Percentiles rank a stretch among this genome's conserved stretches.
Evolutionary conservation across 2,797 vertebrate genomes (phyloP).

Genomic region (Meriones psammophilus): DNA sequence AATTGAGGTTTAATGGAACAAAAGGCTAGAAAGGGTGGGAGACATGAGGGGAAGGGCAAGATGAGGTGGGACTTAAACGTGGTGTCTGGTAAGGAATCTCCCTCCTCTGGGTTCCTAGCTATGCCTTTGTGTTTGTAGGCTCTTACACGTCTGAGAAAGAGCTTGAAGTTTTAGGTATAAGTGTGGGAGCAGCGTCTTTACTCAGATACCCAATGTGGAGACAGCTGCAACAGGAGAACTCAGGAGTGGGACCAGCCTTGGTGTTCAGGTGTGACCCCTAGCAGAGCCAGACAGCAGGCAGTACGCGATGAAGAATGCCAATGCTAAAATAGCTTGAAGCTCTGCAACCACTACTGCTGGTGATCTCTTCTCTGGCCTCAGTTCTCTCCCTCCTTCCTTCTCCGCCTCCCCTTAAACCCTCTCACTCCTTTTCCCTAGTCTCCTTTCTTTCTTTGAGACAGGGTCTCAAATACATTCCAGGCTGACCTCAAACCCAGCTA

Average conservation of each 20-base stretch:
- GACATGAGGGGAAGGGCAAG: background rate
- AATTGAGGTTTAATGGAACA: background rate
- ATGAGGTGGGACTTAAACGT: background rate
- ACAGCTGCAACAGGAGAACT: background rate
- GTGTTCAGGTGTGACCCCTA: background rate
- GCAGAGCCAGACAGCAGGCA: background rate
- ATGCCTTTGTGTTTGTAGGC: background rate
- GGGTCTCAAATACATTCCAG: background rate
- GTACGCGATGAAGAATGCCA: background rate
- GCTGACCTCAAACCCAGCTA: background rate
- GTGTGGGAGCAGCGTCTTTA: background rate
- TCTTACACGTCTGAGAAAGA: constrained; percentile 38
- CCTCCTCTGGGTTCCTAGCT: background rate
- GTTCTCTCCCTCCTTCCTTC: background rate
- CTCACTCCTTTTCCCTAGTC: background rate
- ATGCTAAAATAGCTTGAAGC: background rate
- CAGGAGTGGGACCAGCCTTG: background rate
- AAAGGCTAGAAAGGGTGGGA: background rate
- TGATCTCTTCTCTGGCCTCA: background rate
- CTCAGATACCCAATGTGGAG: background rate
- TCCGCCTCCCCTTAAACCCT: background rate
- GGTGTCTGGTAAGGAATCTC: background rate
- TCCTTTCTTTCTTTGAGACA: background rate
- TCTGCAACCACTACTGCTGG: background rate
- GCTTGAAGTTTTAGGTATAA: background rate